These are phyloP conservation scores for Sesamia inferens DNA, from an alignment of 2,888 invertebrate species.

Conservation along the genomic window DNA sequence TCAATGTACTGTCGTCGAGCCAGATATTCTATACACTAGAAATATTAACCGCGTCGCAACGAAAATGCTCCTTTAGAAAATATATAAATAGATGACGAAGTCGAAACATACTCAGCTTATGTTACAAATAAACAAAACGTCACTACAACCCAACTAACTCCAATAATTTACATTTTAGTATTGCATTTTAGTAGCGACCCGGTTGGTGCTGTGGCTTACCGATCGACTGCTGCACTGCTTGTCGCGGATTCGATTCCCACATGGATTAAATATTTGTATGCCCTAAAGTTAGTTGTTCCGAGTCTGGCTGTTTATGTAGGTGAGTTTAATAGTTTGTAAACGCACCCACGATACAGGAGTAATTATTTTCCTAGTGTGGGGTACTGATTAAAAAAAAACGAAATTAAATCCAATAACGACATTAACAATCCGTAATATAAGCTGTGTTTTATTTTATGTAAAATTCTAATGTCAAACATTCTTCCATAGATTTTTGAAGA, in stretches of 20 bases:
- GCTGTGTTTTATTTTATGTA: conserved; percentile 14
- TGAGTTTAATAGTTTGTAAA: too few species aligned
- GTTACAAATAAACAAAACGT: conserved; percentile 25
- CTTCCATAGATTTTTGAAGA: not conserved
- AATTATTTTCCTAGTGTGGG: too few species aligned
- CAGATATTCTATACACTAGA: conserved; percentile 64
- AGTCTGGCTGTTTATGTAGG: too few species aligned
- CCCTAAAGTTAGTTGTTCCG: too few species aligned
- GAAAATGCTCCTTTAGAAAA: conserved; percentile 61
- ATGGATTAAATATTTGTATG: too few species aligned
- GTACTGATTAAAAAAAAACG: too few species aligned
- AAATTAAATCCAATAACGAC: not conserved
- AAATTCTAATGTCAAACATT: conserved; percentile 9
- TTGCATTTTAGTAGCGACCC: too few species aligned
- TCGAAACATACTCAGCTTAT: conserved; percentile 52
- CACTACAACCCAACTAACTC: not conserved
- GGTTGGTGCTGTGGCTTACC: too few species aligned
- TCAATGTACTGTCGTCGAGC: conserved; percentile 58
- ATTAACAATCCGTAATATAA: not conserved
- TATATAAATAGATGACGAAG: conserved; percentile 64
- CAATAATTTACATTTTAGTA: not conserved
- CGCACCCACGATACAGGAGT: too few species aligned
- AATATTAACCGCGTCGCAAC: conserved; percentile 63
- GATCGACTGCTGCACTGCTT: too few species aligned
- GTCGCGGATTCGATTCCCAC: too few species aligned